A percentile compares a stretch with the other conserved stretches of the same genome.
These are phyloP conservation scores for Gasterosteus nipponicus DNA, from an alignment of 2,113 vertebrate species.

Conservation along the genomic window DNA sequence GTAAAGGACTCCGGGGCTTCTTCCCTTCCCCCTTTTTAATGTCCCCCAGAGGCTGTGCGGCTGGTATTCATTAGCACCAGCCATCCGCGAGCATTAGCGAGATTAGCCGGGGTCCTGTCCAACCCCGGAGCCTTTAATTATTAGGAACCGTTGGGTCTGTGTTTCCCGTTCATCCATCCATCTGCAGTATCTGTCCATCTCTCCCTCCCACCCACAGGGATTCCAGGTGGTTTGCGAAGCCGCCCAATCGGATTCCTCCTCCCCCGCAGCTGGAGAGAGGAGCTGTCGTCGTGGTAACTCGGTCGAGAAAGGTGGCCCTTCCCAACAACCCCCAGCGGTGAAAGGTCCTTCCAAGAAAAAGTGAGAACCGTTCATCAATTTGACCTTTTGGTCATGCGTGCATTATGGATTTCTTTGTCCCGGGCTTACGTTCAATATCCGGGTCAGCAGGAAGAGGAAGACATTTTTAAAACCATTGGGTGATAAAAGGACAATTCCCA, in stretches of 20 bases:
- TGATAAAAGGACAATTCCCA: too few relatives aligned
- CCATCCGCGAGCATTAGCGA: constrained; percentile 44
- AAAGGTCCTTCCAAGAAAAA: constrained; percentile 89
- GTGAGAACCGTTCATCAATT: constrained; percentile 75
- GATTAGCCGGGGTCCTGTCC: constrained; percentile 31
- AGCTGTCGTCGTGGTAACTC: constrained; percentile 94
- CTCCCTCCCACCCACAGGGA: constrained; percentile 75
- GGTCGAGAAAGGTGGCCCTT: constrained; percentile 90
- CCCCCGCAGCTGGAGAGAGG: constrained; percentile 83
- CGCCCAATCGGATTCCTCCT: constrained; percentile 84
- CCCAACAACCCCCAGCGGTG: constrained; percentile 86
- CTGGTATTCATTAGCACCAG: constrained; percentile 64
- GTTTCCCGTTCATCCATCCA: constrained; percentile 4
- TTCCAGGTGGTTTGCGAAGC: constrained; percentile 95
- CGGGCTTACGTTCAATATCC: not conserved
- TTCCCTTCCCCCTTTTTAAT: constrained; percentile 15
- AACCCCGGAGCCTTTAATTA: constrained; percentile 43
- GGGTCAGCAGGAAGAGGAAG: not conserved
- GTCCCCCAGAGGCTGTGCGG: constrained; percentile 18
- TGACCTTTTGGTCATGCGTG: not conserved
- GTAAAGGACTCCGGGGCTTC: constrained; percentile 20
- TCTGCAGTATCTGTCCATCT: constrained; percentile 41
- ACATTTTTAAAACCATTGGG: not conserved
- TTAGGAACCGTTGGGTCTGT: constrained; percentile 15
- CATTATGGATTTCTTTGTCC: not conserved